These are phyloP conservation scores for Bombus soroeensis DNA, from an alignment of 1,140 invertebrate species.

Conservation along the genomic window DNA sequence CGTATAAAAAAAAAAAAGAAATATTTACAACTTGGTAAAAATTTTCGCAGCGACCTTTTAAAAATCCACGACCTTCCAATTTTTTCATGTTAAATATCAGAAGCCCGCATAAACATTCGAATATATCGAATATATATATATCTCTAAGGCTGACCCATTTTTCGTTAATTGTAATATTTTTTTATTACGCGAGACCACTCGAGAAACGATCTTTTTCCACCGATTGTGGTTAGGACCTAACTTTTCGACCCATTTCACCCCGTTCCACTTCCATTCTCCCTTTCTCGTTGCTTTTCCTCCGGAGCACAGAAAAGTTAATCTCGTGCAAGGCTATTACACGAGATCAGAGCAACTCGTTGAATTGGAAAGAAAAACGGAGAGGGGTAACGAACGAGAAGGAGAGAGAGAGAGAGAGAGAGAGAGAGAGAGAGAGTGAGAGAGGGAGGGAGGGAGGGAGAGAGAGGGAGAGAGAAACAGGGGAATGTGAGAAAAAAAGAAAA, in stretches of 20 bases:
- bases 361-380: background rate
- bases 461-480: too few relatives aligned
- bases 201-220: conserved; percentile 3
- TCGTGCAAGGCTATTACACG: background rate
- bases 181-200: too few relatives aligned
- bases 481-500: background rate
- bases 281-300: background rate
- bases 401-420: background rate
- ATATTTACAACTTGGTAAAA: background rate
- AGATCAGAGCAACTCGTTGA: background rate
- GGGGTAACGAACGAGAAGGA: background rate
- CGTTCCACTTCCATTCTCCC: background rate
- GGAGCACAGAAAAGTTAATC: background rate
- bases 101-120: background rate
- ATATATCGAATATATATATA: background rate
- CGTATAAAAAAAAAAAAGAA: too few relatives aligned
- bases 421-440: too few relatives aligned
- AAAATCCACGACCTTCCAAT: background rate
- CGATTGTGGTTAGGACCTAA: background rate
- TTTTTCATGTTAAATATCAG: too few relatives aligned
- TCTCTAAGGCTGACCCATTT: background rate
- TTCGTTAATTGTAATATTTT: conserved; percentile 7
- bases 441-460: too few relatives aligned
- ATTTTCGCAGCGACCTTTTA: background rate
- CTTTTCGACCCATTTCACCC: background rate